Conservation (phyloP, 64 coral and sea anemone genomes). For the Pocillopora damicornis region DNA sequence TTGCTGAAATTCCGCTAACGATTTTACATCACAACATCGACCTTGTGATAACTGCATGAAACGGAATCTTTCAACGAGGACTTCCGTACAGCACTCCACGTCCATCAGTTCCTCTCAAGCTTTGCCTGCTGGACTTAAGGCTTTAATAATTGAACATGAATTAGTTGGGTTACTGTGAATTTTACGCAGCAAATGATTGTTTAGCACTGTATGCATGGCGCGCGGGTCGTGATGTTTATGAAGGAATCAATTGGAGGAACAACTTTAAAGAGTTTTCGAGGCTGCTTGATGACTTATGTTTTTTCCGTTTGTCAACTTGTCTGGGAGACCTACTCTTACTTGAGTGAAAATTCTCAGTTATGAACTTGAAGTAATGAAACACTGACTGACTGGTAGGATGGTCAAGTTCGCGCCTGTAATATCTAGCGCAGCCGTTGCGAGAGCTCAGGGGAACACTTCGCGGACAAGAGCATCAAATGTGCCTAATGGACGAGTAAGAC, state of each 20-base stretch:
- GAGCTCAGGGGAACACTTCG: slow-evolving; percentile 22
- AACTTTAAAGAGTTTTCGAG: not conserved
- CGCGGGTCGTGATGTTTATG: not conserved
- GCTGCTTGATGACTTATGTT: not conserved
- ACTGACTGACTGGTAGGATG: not conserved
- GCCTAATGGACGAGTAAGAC: slow-evolving; percentile 29
- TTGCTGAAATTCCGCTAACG: not conserved
- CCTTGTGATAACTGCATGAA: not conserved
- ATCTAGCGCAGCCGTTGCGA: slow-evolving; percentile 43
- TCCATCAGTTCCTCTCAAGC: not conserved
- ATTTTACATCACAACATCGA: not conserved
- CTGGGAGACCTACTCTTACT: not conserved
- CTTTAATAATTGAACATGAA: slow-evolving; percentile 47
- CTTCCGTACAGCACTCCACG: not conserved
- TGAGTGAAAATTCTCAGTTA: not conserved
- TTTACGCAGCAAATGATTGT: slow-evolving; percentile 12
- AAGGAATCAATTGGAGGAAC: not conserved
- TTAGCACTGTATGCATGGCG: not conserved
- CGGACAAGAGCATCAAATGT: slow-evolving; percentile 2
- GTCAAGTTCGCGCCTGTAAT: slow-evolving; percentile 22
- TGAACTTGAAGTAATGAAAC: not conserved
- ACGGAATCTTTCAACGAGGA: not conserved
- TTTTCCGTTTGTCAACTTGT: not conserved
- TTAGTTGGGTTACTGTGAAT: slow-evolving; percentile 28
- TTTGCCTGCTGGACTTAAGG: not conserved